Base-by-base conservation (phyloP, 1,140 invertebrate genomes). In the Pygmarrhopalites habei region DNA sequence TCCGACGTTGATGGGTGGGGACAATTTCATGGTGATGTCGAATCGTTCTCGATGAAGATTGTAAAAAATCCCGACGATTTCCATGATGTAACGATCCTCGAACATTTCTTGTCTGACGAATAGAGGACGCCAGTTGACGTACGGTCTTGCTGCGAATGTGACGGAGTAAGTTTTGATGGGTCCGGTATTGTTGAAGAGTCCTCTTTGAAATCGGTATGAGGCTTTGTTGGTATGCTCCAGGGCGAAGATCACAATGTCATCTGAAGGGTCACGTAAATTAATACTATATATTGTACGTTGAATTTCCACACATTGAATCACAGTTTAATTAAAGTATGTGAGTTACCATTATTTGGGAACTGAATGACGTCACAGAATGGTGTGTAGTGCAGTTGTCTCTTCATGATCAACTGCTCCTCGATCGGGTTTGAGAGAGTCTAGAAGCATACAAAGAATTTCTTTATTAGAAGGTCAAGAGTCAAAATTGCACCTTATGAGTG, bases 61-160 rank as follows among this genome's bases (percentile, higher is more conserved):
- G 32, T 32, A 61, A 35, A 52, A 53, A 14, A 61, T 61, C 12
- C 59, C 59, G 2, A 53, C 35, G 14, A 61, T 52, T 5, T 53
- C 59, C 23, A 15, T 10, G 2, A 43, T 35, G 23, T 25, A n/a
- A 17, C 23, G 17, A 17, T 51, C 58, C 4, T 61, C 29, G 28
- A 61, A 26, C 21, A 52, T 4, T 23, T 29, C 2, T 52, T 19
- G 35, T 29, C 39, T 25, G 25, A 39, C 19, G 30, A 61, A 52
- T 14, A 61, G 23, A 41, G 39, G 17, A 2, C 30, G 2, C 59
- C 59, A 61, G 4, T 53, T 29, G 12, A 26, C 21, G 23, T 61
- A 61, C 12, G 59, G 59, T 5, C 2, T 3, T 21, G 28, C 19
- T 5, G 59, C 5, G 41, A 21, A 61, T 5, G 46, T 3, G 7